Conservation (phyloP, 2,113 vertebrate genomes). For the Malurus alboscapulatus region DNA sequence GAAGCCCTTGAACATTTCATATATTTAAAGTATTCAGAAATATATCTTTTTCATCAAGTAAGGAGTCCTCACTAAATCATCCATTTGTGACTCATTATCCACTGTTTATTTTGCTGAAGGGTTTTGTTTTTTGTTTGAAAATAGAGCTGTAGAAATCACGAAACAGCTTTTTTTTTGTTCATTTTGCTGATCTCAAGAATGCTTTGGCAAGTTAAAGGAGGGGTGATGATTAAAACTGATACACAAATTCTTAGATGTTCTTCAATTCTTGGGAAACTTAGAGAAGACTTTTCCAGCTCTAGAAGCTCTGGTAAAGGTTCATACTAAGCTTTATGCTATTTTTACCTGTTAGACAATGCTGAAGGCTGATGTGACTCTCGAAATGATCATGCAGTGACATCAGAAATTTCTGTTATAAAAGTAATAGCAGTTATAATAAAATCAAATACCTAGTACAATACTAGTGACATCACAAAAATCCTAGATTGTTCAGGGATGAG, state of each 20-base stretch:
- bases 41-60: neutral
- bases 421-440: neutral
- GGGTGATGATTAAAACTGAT: neutral
- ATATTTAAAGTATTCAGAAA: neutral
- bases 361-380: neutral
- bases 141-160: neutral
- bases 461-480: neutral
- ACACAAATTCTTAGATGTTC: neutral
- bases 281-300: neutral
- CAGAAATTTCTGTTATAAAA: neutral
- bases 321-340: neutral
- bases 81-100: neutral
- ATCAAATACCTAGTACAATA: neutral
- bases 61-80: neutral
- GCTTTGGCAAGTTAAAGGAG: neutral
- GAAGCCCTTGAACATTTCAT: neutral
- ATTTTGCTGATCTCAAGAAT: neutral
- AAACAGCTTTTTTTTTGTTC: neutral
- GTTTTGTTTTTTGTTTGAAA: neutral
- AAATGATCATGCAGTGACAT: neutral
- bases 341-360: neutral
- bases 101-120: neutral
- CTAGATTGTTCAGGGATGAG: neutral
- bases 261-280: neutral
- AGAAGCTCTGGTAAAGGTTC: neutral